Percentiles rank a stretch among this genome's conserved stretches.
Evolutionary conservation across 2,113 vertebrate species (phyloP).

Genomic region (Ictidomys tridecemlineatus): DNA sequence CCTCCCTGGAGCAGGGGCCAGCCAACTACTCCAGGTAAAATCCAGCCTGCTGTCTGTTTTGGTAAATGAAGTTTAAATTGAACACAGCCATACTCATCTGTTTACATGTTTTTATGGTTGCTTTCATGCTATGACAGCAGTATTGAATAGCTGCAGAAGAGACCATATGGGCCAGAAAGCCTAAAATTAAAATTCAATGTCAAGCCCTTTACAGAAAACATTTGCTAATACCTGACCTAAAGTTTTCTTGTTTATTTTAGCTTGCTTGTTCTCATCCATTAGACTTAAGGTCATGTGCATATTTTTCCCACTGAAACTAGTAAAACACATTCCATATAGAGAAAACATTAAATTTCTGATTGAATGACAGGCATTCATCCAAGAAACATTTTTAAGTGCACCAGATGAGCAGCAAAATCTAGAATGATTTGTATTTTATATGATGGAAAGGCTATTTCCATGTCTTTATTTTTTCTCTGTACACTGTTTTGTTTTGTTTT

Average conservation of each 20-base stretch:
- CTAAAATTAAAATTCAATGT: constrained; percentile 44
- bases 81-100: not conserved
- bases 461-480: constrained; percentile 38
- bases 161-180: not conserved
- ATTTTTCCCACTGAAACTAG: not conserved
- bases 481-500: not conserved
- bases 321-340: constrained; percentile 23
- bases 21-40: not conserved
- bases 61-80: constrained; percentile 6
- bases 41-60: not conserved
- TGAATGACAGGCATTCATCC: constrained; percentile 64
- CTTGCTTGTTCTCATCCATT: constrained; percentile 30
- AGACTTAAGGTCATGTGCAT: not conserved
- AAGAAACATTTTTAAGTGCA: constrained; percentile 64
- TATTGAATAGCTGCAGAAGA: constrained; percentile 1
- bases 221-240: not conserved
- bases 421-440: constrained; percentile 69
- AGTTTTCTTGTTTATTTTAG: constrained; percentile 43
- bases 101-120: not conserved
- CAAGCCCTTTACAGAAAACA: not conserved
- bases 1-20: not conserved
- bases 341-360: constrained; percentile 40
- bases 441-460: constrained; percentile 52
- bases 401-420: constrained; percentile 61
- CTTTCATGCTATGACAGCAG: not conserved